These are phyloP conservation scores for Tanypteryx hageni DNA, from an alignment of 2,888 invertebrate genomes.

Conservation along the genomic window DNA sequence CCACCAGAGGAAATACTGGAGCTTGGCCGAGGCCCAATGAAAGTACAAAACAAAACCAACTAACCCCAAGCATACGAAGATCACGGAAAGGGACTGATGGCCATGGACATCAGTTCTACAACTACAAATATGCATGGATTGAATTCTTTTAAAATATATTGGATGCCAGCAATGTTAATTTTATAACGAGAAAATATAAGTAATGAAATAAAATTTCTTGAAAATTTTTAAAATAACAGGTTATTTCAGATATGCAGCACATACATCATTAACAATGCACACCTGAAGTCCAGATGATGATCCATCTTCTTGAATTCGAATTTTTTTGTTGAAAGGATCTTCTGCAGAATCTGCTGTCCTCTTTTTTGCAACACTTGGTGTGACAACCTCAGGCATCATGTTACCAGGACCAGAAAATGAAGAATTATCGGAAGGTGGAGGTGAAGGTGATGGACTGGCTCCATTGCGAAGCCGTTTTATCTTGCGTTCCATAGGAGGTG, in stretches of 20 bases:
- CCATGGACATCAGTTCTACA: background rate
- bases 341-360: conserved; percentile 69
- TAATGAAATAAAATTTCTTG: background rate
- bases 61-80: no score
- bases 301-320: conserved; percentile 68
- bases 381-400: conserved; percentile 64
- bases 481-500: conserved; percentile 57
- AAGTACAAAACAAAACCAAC: no score
- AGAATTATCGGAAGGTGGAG: background rate
- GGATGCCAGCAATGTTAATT: no score
- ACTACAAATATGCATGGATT: background rate
- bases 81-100: no score
- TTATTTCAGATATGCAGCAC: background rate
- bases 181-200: no score
- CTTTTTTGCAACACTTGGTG: conserved; percentile 68
- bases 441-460: conserved; percentile 52
- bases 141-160: no score
- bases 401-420: background rate
- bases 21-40: no score
- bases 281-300: conserved; percentile 66
- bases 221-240: background rate
- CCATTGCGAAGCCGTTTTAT: conserved; percentile 51
- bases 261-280: background rate
- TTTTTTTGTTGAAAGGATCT: conserved; percentile 69
- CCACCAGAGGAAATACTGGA: no score